These are phyloP conservation scores for Microcebus tavaratra DNA, from an alignment of 2,113 vertebrate genomes.

Conservation along the genomic window DNA sequence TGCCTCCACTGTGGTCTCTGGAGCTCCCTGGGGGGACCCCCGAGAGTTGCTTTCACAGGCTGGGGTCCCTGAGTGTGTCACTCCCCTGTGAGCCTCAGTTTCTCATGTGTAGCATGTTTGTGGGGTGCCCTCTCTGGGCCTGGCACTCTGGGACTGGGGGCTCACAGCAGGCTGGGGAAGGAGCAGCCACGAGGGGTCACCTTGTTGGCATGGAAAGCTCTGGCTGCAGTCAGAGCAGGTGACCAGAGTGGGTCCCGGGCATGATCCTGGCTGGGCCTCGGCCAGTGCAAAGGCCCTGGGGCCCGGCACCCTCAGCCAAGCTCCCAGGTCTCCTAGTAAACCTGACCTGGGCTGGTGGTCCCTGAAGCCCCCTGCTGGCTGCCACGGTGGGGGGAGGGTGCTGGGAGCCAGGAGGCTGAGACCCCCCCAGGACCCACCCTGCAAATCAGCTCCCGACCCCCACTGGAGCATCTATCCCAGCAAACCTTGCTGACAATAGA, in stretches of 20 bases:
- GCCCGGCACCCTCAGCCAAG: too few species aligned
- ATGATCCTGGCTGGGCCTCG: rapidly evolving
- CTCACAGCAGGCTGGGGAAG: not conserved
- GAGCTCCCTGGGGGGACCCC: not conserved
- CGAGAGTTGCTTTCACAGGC: too few species aligned
- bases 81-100: not conserved
- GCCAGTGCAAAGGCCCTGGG: not conserved
- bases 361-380: too few species aligned
- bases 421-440: not conserved
- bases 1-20: not conserved
- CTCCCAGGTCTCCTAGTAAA: not conserved
- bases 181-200: not conserved
- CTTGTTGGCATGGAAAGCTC: not conserved
- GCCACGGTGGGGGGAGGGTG: not conserved
- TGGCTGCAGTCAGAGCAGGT: not conserved
- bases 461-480: conserved; percentile 58
- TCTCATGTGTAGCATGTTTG: not conserved
- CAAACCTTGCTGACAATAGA: conserved; percentile 80
- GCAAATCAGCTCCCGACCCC: not conserved
- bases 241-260: not conserved
- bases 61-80: not conserved
- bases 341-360: too few species aligned
- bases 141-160: not conserved
- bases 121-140: not conserved
- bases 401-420: not conserved